Evolutionary conservation across 2,797 vertebrate species (phyloP).

Genomic region (Acropternis orthonyx): DNA sequence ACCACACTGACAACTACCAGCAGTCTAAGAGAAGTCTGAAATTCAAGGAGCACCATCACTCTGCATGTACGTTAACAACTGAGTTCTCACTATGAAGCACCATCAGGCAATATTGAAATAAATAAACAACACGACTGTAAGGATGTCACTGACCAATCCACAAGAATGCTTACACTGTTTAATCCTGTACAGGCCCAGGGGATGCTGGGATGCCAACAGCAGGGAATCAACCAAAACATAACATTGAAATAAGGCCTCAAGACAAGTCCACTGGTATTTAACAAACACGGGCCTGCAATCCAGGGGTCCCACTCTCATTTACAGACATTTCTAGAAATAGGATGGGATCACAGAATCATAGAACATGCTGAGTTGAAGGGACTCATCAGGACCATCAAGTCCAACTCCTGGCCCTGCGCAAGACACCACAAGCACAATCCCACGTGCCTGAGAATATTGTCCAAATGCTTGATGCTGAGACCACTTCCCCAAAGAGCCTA

Average conservation of each 20-base stretch:
- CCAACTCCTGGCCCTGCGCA: background rate
- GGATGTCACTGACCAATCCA: background rate
- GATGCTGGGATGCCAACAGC: background rate
- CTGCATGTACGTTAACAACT: background rate
- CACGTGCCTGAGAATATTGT: background rate
- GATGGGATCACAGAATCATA: background rate
- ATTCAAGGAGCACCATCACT: background rate
- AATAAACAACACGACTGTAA: accelerated
- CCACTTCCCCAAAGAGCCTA: background rate
- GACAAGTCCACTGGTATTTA: background rate
- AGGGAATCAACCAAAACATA: background rate
- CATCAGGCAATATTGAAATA: background rate
- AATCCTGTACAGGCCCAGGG: background rate
- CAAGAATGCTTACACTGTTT: background rate
- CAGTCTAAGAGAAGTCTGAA: background rate
- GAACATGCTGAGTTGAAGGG: background rate
- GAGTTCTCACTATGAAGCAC: background rate
- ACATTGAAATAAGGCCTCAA: background rate
- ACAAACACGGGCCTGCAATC: background rate
- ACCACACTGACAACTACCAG: background rate
- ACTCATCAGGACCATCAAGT: background rate
- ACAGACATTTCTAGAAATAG: background rate
- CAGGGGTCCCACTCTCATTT: background rate
- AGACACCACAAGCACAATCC: background rate
- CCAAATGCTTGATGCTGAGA: background rate